Percentiles rank a stretch among this genome's conserved stretches.
phyloP scores from a whole-genome alignment of 2,797 vertebrate species.

The Pipistrellus nathusii region DNA sequence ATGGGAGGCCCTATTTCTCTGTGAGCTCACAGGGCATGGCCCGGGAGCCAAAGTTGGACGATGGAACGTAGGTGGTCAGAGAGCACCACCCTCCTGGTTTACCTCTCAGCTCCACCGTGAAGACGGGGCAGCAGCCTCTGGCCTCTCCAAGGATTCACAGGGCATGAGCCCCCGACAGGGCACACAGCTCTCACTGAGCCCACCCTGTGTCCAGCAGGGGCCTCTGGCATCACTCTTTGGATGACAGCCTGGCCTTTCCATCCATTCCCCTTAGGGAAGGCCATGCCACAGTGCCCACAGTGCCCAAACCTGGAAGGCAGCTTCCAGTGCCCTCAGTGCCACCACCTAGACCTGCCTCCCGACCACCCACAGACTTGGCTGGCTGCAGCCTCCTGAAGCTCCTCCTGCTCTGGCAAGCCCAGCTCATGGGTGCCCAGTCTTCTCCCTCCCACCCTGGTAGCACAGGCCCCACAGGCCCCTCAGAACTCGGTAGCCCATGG shows the following conservation, averaged over 20 bases:
- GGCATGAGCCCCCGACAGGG: not conserved
- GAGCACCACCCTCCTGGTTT: not conserved
- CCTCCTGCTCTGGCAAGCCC: not conserved
- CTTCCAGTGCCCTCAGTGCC: not conserved
- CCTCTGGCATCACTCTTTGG: not conserved
- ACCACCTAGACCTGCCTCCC: not conserved
- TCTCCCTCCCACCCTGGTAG: not conserved
- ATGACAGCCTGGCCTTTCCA: not conserved
- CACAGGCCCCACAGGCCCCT: not conserved
- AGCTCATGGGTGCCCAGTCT: rapidly evolving
- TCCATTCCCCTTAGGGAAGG: not conserved
- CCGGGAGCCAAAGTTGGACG: too few relatives aligned
- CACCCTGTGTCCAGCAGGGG: not conserved
- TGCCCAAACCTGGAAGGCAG: not conserved
- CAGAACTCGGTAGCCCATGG: not conserved
- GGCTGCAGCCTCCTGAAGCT: not conserved
- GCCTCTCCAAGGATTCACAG: not conserved
- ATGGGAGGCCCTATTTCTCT: not conserved
- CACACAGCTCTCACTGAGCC: not conserved
- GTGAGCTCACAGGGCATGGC: not conserved
- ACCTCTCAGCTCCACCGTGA: rapidly evolving
- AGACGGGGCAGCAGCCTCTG: not conserved
- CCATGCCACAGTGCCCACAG: not conserved
- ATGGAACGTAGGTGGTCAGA: not conserved
- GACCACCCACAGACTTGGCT: not conserved